Conservation (phyloP, 2,113 vertebrate genomes). For the Dipodomys spectabilis region DNA sequence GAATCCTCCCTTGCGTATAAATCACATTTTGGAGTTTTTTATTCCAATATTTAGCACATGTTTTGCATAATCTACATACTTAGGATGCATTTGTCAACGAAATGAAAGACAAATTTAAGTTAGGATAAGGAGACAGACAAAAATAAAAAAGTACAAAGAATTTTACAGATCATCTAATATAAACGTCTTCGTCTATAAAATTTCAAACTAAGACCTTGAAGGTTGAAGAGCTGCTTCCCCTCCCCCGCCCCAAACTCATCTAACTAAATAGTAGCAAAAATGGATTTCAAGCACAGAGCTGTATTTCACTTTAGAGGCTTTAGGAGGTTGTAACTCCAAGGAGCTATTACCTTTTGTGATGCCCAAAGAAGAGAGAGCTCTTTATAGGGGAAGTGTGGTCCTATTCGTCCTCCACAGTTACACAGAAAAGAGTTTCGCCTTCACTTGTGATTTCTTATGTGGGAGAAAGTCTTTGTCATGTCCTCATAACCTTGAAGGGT, state of each 20-base stretch:
- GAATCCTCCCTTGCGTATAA: background rate
- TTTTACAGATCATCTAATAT: background rate
- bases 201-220: background rate
- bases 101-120: background rate
- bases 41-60: conserved; percentile 1
- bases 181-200: conserved; percentile 6
- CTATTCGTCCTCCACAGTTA: background rate
- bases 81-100: background rate
- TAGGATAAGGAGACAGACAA: background rate
- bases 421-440: background rate
- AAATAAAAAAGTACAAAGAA: background rate
- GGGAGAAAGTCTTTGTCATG: too few species aligned
- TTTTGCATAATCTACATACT: background rate
- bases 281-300: background rate
- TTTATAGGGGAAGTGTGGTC: background rate
- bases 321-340: background rate
- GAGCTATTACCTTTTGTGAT: too few species aligned
- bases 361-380: background rate
- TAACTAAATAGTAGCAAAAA: background rate
- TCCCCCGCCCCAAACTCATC: background rate
- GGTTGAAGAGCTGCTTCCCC: background rate
- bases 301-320: background rate
- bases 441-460: background rate
- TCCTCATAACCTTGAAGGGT: background rate
- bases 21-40: background rate